A percentile compares a stretch with the other conserved stretches of the same genome.
Conservation (phyloP, 2,797 vertebrate genomes). For the Myotis vivesi region DNA sequence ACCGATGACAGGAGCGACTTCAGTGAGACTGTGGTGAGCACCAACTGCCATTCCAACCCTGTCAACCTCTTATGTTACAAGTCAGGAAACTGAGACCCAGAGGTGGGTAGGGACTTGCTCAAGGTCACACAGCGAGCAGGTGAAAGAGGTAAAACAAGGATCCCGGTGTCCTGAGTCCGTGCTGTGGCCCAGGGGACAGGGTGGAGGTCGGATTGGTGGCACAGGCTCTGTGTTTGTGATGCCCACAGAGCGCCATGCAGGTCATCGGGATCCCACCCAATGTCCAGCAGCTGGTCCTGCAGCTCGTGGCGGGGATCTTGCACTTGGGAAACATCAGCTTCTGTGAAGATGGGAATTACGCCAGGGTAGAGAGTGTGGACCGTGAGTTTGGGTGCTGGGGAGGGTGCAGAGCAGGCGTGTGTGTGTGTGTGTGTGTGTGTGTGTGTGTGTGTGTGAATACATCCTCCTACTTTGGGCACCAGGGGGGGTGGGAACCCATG, state of each 20-base stretch:
- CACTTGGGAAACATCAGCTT: slow-evolving; percentile 97
- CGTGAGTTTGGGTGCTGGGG: slow-evolving; percentile 86
- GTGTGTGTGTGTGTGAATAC: neutral
- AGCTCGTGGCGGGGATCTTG: slow-evolving; percentile 94
- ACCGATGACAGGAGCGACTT: slow-evolving; percentile 94
- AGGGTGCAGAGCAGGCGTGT: fast-evolving
- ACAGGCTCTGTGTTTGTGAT: neutral
- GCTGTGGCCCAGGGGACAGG: neutral
- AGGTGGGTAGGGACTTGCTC: neutral
- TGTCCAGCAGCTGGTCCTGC: slow-evolving; percentile 90
- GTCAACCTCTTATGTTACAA: neutral
- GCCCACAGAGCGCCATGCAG: slow-evolving; percentile 93
- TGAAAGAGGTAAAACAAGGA: neutral
- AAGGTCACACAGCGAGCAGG: neutral
- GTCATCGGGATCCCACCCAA: slow-evolving; percentile 91
- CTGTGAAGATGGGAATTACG: slow-evolving; percentile 94
- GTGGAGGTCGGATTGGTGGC: fast-evolving
- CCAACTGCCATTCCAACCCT: neutral
- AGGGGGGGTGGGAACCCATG: neutral
- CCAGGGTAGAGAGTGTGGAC: slow-evolving; percentile 92
- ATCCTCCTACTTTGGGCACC: neutral
- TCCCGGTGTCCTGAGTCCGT: neutral
- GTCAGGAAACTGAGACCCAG: neutral
- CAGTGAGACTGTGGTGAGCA: slow-evolving; percentile 90
- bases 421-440: neutral